Conservation (phyloP, 2,888 invertebrate species). For the Esperia sulphurella region DNA sequence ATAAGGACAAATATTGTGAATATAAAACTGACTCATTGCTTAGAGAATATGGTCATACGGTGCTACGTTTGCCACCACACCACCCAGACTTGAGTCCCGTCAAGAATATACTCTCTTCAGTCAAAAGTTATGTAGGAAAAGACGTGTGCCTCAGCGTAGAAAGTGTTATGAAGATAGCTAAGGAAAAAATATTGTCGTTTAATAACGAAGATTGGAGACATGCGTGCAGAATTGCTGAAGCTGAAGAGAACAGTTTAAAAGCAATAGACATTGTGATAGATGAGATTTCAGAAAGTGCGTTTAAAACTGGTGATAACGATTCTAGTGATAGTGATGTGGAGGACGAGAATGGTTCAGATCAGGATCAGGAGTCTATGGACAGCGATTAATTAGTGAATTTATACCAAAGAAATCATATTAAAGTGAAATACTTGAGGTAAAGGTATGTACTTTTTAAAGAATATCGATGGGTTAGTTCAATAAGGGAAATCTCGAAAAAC, state of each 20-base stretch:
- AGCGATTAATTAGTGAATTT: conserved; percentile 19
- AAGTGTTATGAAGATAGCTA: conserved; percentile 29
- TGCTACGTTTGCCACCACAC: conserved; percentile 24
- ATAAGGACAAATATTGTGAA: conserved; percentile 29
- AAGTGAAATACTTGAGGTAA: no score
- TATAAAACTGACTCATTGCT: conserved; percentile 28
- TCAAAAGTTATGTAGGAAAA: conserved; percentile 26
- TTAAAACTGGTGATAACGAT: conserved; percentile 22
- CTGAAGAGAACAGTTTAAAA: conserved; percentile 30
- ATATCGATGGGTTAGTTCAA: no score
- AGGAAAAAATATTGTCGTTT: conserved; percentile 25
- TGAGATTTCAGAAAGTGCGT: conserved; percentile 29
- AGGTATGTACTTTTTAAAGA: no score
- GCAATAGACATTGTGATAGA: conserved; percentile 30
- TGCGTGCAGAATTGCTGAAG: conserved; percentile 22
- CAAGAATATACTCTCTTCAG: conserved; percentile 20
- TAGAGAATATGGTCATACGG: conserved; percentile 26
- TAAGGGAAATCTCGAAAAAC: no score
- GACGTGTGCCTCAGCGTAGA: conserved; percentile 22
- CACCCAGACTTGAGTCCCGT: conserved; percentile 30
- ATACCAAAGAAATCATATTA: no score
- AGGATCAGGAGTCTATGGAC: conserved; percentile 30
- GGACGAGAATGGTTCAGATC: conserved; percentile 25
- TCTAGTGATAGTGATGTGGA: conserved; percentile 27
- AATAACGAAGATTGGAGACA: conserved; percentile 26